These are phyloP conservation scores for Carapus acus DNA, from an alignment of 2,797 vertebrate genomes.

Conservation along the genomic window DNA sequence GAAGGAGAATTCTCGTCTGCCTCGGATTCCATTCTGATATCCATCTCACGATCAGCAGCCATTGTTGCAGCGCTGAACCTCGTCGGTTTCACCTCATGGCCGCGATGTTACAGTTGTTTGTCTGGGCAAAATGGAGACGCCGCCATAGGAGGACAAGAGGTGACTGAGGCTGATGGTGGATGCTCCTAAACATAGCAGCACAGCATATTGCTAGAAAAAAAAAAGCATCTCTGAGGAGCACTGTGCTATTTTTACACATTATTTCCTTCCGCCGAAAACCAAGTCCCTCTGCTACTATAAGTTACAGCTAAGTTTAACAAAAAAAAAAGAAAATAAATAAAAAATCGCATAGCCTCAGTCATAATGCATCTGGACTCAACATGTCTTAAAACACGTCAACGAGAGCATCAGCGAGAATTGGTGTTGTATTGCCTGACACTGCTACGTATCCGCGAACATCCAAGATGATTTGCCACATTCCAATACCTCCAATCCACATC, in stretches of 20 bases:
- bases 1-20: slow-evolving; percentile 25
- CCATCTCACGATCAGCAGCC: slow-evolving; percentile 27
- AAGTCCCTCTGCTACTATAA: slow-evolving; percentile 50
- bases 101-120: slow-evolving; percentile 28
- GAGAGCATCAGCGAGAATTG: too few species aligned
- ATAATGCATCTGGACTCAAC: too few species aligned
- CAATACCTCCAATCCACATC: too few species aligned
- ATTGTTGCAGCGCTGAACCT: slow-evolving; percentile 31
- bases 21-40: slow-evolving; percentile 23
- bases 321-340: too few species aligned
- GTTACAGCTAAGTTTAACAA: slow-evolving; percentile 42
- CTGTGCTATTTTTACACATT: slow-evolving; percentile 45
- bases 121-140: slow-evolving; percentile 21
- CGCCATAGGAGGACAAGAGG: slow-evolving; percentile 25
- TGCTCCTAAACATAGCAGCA: slow-evolving; percentile 25
- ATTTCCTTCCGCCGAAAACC: slow-evolving; percentile 42
- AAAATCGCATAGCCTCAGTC: too few species aligned
- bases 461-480: too few species aligned
- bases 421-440: too few species aligned
- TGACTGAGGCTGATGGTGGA: slow-evolving; percentile 22
- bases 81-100: slow-evolving; percentile 23
- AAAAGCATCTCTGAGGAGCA: slow-evolving; percentile 43
- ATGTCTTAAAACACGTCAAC: too few species aligned
- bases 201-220: slow-evolving; percentile 25
- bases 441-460: too few species aligned